Base-by-base conservation (phyloP, 2,113 vertebrate genomes). In the Amphiprion percula region DNA sequence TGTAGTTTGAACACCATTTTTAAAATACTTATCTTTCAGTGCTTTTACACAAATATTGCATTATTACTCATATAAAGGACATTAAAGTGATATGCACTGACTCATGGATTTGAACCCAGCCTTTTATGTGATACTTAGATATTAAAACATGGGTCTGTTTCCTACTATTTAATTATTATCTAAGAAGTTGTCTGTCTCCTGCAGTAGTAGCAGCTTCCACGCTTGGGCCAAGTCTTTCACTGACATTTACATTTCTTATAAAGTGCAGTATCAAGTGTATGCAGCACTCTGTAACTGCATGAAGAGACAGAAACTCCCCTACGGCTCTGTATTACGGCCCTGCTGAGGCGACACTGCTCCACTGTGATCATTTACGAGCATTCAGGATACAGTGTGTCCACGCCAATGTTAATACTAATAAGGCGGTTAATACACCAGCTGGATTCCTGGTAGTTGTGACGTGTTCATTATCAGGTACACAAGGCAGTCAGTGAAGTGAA, bases 301-400 rank as follows among this genome's bases (percentile, higher is more conserved):
- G 47, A 30, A 52, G 77, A 74, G 23, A 23, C 46, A 59, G 28
- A 59, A 54, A 23, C 30, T 41, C 73, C 26, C 68, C 47, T 8
- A 26, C 47, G 56, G 66, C 72, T 30, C 30, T 5, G 30, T 30
- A 6, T 5, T 30, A 30, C 30, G 30, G 30, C 30, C 30, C 30
- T 26, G 80, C 68, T 46, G 39, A 37, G 52, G 80, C 5, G 49
- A 80, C 82, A 78, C 76, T 77, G 65, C 73, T 63, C 30, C 58
- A 78, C 77, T 69, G 77, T 66, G 44, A 84, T 81, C 74, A 71
- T 87, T 88, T 85, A 89, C 77, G 68, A 85, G 79, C 79, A 77
- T 59, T 78, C 62, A 66, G 70, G 77, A 81, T 77, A 79, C 30
- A 63, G 28, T 1, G 61, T 67, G 30, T 56, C 46, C 62, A 44